Evolutionary conservation across 2,888 invertebrate genomes (phyloP).

Genomic region (Brachynemurus nebulosus): DNA sequence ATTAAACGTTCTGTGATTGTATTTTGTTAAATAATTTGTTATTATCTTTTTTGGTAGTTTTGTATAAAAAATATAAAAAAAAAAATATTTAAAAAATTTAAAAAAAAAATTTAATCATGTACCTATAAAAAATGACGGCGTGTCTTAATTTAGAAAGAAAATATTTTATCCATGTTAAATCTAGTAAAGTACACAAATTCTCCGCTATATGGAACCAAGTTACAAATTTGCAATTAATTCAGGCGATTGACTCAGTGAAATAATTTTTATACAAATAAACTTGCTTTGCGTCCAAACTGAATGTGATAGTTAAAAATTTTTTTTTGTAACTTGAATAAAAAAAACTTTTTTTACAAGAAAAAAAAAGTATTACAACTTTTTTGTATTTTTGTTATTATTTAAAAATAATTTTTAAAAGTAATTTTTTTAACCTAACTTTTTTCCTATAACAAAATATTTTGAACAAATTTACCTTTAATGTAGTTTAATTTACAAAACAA

Average conservation of each 20-base stretch:
- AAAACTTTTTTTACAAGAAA: background rate
- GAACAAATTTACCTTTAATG: background rate
- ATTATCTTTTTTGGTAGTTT: constrained; percentile 9
- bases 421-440: too few relatives aligned
- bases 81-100: background rate
- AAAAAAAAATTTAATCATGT: constrained; percentile 5
- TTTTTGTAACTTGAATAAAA: background rate
- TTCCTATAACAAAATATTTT: background rate
- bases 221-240: constrained; percentile 4
- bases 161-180: background rate
- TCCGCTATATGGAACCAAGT: constrained; percentile 1
- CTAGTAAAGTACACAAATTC: background rate
- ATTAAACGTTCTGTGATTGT: constrained; percentile 10
- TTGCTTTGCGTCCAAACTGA: constrained; percentile 3
- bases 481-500: background rate
- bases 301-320: constrained; percentile 3
- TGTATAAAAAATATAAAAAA: constrained; percentile 6
- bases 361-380: constrained; percentile 4
- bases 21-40: constrained; percentile 5
- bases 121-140: constrained; percentile 8
- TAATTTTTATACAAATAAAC: background rate
- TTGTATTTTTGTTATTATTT: background rate
- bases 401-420: too few relatives aligned
- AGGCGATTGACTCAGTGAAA: constrained; percentile 5
- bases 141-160: constrained; percentile 11